Base-by-base conservation (phyloP, 2,113 vertebrate species). In the Oncorhynchus kisutch region DNA sequence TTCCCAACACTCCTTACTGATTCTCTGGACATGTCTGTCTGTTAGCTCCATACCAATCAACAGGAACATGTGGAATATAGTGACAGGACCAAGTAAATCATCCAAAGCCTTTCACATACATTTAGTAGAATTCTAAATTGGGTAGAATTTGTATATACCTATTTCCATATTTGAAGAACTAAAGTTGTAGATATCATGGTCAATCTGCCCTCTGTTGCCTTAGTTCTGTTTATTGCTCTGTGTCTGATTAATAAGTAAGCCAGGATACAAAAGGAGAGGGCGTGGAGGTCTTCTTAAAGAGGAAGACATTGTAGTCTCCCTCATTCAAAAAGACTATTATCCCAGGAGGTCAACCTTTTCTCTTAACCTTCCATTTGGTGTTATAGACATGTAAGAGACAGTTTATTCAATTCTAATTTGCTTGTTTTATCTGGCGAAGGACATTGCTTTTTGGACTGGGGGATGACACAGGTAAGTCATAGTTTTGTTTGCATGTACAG, bases 181-280 rank as follows among this genome's bases (percentile, higher is more conserved):
- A 45, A 12, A 6, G 71, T 31, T 60, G 22, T n/a, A 57, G 8
- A 31, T 62, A 18, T 34, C 29, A 34, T 60, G 25, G n/a, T 39
- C 59, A 1, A 62, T 3, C 8, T 57, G 6, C 18, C n/a, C 18
- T 71, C 18, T 2, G 34, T 69, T 45, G 7, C 8, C 29, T 69
- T 18, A n/a, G 39, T 48, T 48, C 49, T 70, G 68, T 70, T 80
- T 86, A 83, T 86, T 75, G 2, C 71, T 67, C 57, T 83, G 78
- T 79, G 8, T 2, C 66, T 51, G 86, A 88, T 92, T 91, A 94
- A 93, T 94, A 71, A 93, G 81, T 94, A 93, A 93, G 92, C 82
- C 13, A 0, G 59, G 54, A 45, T 79, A 84, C 72, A 67, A 67
- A n/a, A 80, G 75, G 25, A 78, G 72, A 81, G 85, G 91, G 90